Percentiles rank a stretch among this genome's conserved stretches.
Evolutionary conservation across 2,888 invertebrate species (phyloP).

Genomic region (Neoaliturus tenellus): DNA sequence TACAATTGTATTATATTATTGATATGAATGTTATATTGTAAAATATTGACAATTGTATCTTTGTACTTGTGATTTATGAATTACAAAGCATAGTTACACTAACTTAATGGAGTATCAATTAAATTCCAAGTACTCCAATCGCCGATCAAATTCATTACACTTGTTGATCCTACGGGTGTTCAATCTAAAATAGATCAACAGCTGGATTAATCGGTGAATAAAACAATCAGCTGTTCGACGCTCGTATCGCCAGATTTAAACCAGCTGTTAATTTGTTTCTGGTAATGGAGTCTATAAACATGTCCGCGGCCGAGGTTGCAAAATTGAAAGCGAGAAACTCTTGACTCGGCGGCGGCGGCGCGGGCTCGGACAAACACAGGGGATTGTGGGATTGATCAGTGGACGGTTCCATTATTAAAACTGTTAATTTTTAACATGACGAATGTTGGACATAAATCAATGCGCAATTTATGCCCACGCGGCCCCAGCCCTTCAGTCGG

Average conservation of each 20-base stretch:
- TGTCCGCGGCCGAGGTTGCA: conserved; percentile 40
- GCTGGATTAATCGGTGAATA: conserved; percentile 1
- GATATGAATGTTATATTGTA: too few relatives aligned
- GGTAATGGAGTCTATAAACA: conserved; percentile 37
- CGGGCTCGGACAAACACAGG: background rate
- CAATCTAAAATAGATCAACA: conserved; percentile 40
- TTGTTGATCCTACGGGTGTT: conserved; percentile 12
- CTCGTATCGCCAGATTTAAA: conserved; percentile 12
- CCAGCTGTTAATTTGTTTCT: conserved; percentile 52
- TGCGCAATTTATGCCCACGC: conserved; percentile 34
- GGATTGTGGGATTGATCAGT: too few relatives aligned
- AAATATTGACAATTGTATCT: too few relatives aligned
- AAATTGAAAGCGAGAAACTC: conserved; percentile 53
- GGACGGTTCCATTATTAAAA: conserved; percentile 31
- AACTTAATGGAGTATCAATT: too few relatives aligned
- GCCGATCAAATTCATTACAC: conserved; percentile 6
- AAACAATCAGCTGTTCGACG: conserved; percentile 14
- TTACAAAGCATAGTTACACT: too few relatives aligned
- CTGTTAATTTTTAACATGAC: conserved; percentile 12
- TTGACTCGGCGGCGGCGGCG: conserved; percentile 31
- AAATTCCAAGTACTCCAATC: too few relatives aligned
- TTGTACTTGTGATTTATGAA: too few relatives aligned
- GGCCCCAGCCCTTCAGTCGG: background rate
- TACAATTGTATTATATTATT: too few relatives aligned
- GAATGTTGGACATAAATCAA: conserved; percentile 33